Conservation (phyloP, 1,140 invertebrate species). For the Drosophila pachea region DNA sequence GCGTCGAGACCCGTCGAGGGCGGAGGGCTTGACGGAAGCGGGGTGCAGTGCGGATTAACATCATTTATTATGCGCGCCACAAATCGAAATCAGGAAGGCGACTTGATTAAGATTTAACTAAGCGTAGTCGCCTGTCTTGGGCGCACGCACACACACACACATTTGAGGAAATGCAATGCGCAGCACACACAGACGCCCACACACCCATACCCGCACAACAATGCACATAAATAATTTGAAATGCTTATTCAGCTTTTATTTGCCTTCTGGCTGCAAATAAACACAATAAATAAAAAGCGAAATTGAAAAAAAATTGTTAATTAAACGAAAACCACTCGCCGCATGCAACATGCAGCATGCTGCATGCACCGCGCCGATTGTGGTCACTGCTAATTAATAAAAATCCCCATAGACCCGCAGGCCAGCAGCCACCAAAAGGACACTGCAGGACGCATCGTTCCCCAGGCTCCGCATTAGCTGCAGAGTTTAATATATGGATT, state of each 20-base stretch:
- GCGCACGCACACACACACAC: background rate
- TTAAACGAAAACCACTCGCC: slow-evolving; percentile 67
- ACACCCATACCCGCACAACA: slow-evolving; percentile 1
- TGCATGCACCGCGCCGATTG: slow-evolving; percentile 57
- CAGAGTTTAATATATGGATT: slow-evolving; percentile 45
- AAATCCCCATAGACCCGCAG: slow-evolving; percentile 35
- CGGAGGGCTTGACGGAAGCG: background rate
- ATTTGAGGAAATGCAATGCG: too few relatives aligned
- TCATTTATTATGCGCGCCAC: slow-evolving; percentile 75
- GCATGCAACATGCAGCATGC: slow-evolving; percentile 14
- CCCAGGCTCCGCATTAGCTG: slow-evolving; percentile 50
- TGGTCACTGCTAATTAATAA: slow-evolving; percentile 68
- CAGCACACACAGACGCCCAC: slow-evolving; percentile 8
- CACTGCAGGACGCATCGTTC: slow-evolving; percentile 44
- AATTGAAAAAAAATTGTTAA: slow-evolving; percentile 59
- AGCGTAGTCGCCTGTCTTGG: slow-evolving; percentile 37
- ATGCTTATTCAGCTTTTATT: slow-evolving; percentile 45
- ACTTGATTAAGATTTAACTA: slow-evolving; percentile 77
- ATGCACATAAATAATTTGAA: slow-evolving; percentile 63
- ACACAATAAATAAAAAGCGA: slow-evolving; percentile 18
- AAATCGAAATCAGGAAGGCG: slow-evolving; percentile 74
- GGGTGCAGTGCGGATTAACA: slow-evolving; percentile 9
- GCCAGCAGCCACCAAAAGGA: slow-evolving; percentile 32
- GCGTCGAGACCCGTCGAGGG: slow-evolving; percentile 49
- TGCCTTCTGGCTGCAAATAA: slow-evolving; percentile 17